Evolutionary conservation across 2,888 invertebrate genomes (phyloP).

Genomic region (Chironomus riparius): DNA sequence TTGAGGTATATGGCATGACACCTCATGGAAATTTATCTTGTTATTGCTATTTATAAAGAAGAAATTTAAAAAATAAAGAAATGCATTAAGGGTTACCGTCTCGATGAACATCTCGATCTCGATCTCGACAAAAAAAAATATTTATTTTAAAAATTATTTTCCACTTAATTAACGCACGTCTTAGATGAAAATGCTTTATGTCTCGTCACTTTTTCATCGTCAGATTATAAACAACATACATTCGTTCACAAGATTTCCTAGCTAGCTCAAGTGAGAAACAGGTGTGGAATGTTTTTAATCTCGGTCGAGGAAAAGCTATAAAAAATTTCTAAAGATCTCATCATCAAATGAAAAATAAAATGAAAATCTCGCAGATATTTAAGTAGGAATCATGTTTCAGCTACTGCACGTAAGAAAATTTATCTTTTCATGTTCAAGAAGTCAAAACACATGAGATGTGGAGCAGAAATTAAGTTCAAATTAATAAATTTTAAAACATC

Average conservation of each 20-base stretch:
- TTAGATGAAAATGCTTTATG: constrained; percentile 12
- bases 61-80: background rate
- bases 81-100: background rate
- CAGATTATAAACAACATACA: background rate
- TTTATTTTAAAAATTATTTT: constrained; percentile 22
- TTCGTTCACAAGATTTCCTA: background rate
- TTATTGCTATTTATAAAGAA: background rate
- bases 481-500: constrained; percentile 9
- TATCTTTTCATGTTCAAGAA: background rate
- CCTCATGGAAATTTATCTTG: background rate
- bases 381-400: constrained; percentile 12
- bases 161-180: constrained; percentile 24
- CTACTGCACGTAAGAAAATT: background rate
- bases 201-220: constrained; percentile 17
- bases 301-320: background rate
- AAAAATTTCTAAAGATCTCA: constrained; percentile 13
- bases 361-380: background rate
- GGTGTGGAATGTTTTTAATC: constrained; percentile 21
- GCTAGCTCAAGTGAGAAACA: background rate
- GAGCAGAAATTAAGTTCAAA: constrained; percentile 9
- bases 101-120: background rate
- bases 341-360: constrained; percentile 7
- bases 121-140: no score
- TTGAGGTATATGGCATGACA: background rate
- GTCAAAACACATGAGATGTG: background rate